These are phyloP conservation scores for Ianthella basta DNA, from an alignment of 37 sponge, comb jelly and placozoan genomes.

Conservation along the genomic window DNA sequence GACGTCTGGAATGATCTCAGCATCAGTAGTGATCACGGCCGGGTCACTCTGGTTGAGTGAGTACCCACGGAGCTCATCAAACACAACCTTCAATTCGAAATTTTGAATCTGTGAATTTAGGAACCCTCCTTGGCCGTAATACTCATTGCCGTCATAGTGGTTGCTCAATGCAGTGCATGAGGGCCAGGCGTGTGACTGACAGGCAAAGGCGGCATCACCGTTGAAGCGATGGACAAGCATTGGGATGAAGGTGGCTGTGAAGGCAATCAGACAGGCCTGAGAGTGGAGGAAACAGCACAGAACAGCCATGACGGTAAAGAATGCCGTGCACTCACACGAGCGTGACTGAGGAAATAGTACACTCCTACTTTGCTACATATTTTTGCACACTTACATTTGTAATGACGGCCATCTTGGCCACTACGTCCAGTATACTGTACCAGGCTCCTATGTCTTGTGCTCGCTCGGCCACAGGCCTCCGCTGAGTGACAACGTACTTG, in stretches of 20 bases:
- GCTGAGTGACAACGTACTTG: constrained; percentile 58
- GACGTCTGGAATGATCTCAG: background rate
- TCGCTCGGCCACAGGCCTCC: constrained; percentile 71
- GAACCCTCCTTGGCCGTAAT: constrained; percentile 5
- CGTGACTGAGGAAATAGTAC: no score
- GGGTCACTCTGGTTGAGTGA: background rate
- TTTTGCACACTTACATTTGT: constrained; percentile 86
- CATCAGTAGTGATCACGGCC: no score
- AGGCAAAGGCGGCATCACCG: background rate
- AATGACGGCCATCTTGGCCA: constrained; percentile 76
- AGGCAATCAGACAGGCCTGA: constrained; percentile 73
- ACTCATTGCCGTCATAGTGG: background rate
- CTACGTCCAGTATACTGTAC: constrained; percentile 77
- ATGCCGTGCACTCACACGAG: no score
- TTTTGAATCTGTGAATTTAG: background rate
- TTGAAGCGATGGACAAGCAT: constrained; percentile 12
- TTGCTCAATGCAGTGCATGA: background rate
- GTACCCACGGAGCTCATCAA: constrained; percentile 8
- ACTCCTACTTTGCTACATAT: no score
- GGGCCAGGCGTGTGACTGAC: constrained; percentile 5
- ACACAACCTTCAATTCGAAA: background rate
- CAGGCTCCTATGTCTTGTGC: constrained; percentile 91
- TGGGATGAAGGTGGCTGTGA: constrained; percentile 75
- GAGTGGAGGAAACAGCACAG: background rate
- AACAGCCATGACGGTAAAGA: background rate